Base-by-base conservation (phyloP, 2,113 vertebrate genomes). In the Sphaerodactylus townsendi region DNA sequence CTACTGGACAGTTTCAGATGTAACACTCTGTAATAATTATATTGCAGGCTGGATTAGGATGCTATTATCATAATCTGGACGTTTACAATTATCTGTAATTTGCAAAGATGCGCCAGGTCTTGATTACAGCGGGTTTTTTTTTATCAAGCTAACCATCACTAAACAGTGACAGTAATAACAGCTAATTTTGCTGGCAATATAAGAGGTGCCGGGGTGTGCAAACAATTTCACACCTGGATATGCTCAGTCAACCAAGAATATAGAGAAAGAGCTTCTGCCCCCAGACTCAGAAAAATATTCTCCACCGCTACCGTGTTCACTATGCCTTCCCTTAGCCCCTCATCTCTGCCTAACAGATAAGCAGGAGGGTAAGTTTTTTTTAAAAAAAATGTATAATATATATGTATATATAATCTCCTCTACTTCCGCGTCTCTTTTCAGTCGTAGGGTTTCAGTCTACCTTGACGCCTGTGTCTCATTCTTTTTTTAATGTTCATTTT, bases 131-230 rank as follows among this genome's bases (percentile, higher is more conserved):
- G 96, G 95, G 87, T 87, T 93, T 94, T 96, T 97, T 97, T 97
- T 97, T 98, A 97, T 96, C 97, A 97, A 97, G 96, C 98, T 98
- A 98, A 97, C 98, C 98, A 99, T 98, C 97, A 98, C 99, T 98
- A 99, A 99, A 99, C 98, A 99, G 98, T 99, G 98, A 99, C 99
- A 99, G 98, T 99, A 99, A 99, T 99, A 99, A 99, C 98, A 98
- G 98, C 98, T 99, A 98, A 99, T 99, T 99, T 99, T 99, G 98
- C 98, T 98, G 98, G 98, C 99, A 98, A 98, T 99, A 99, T 99
- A 99, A 99, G 98, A 99, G 98, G 97, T 99, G 98, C 97, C 95
- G 97, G 97, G 98, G 97, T 99, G 98, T 98, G 98, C 98, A 99
- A 98, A 98, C 98, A 98, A 98, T 98, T 98, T 98, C 97, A 98